These are phyloP conservation scores for Diadumene lineata DNA, from an alignment of 92 coral and sea anemone species.

Conservation along the genomic window DNA sequence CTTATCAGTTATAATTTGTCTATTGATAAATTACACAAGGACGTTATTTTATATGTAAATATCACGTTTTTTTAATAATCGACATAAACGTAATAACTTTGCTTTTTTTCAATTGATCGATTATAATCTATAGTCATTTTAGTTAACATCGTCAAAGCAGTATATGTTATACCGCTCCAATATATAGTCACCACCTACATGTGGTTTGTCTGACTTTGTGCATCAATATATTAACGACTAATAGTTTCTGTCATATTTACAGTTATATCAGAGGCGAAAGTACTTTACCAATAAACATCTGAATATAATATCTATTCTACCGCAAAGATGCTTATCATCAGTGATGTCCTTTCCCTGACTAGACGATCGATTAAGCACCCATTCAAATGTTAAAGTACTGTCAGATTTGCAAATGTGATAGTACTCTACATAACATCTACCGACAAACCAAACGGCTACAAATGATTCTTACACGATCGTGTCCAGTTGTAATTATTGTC, in stretches of 20 bases:
- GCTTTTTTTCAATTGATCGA: neutral
- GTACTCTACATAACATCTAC: neutral
- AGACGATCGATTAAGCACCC: neutral
- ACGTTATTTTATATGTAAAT: neutral
- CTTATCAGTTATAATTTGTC: neutral
- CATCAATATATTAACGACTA: neutral
- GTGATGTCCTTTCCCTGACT: neutral
- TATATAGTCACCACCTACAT: neutral
- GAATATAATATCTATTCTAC: neutral
- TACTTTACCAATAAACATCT: neutral
- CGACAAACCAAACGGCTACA: neutral
- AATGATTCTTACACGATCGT: neutral
- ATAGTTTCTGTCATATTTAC: neutral
- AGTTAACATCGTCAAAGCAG: neutral
- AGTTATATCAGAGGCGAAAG: neutral
- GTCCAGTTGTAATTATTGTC: neutral
- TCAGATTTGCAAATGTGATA: neutral
- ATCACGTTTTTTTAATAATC: neutral
- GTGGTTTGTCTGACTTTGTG: neutral
- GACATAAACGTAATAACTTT: too few species aligned
- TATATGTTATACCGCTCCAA: neutral
- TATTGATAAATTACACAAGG: neutral
- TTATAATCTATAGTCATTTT: neutral
- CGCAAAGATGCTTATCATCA: neutral
- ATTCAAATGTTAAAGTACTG: neutral